Evolutionary conservation across 2,888 invertebrate genomes (phyloP).

Genomic region (Eupithecia subumbrata): DNA sequence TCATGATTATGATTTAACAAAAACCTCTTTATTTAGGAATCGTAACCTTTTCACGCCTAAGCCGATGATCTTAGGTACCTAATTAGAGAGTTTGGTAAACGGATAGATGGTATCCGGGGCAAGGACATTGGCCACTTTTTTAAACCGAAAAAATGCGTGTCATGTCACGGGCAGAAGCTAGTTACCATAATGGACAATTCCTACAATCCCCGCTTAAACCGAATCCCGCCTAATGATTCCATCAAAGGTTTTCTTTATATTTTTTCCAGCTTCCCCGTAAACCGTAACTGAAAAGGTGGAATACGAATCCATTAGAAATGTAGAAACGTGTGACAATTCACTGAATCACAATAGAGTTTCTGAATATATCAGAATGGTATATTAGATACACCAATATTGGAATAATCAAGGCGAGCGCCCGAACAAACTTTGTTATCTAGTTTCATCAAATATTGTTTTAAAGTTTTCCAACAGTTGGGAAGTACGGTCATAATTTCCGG

Average conservation of each 20-base stretch:
- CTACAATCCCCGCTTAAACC: too few species aligned
- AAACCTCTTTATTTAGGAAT: too few species aligned
- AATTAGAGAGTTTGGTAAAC: too few species aligned
- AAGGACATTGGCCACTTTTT: too few species aligned
- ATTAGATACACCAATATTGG: constrained; percentile 8
- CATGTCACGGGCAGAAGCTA: too few species aligned
- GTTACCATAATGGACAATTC: too few species aligned
- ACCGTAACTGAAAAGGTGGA: constrained; percentile 2
- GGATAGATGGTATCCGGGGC: too few species aligned
- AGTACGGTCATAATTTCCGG: constrained; percentile 10
- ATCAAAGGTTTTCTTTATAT: background rate
- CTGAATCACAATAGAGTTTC: background rate
- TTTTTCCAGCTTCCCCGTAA: background rate
- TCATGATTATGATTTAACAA: too few species aligned
- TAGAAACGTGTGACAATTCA: background rate
- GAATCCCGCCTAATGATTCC: background rate
- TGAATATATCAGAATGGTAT: background rate
- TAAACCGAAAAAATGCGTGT: too few species aligned
- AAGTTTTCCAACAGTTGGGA: constrained; percentile 10
- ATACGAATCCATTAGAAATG: background rate
- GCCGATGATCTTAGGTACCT: too few species aligned
- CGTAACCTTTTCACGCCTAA: too few species aligned
- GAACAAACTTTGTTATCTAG: constrained; percentile 16
- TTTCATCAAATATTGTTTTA: constrained; percentile 20
- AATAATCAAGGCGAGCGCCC: constrained; percentile 7